Base-by-base conservation (phyloP, 2,888 invertebrate species). In the Trachelus stipa region DNA sequence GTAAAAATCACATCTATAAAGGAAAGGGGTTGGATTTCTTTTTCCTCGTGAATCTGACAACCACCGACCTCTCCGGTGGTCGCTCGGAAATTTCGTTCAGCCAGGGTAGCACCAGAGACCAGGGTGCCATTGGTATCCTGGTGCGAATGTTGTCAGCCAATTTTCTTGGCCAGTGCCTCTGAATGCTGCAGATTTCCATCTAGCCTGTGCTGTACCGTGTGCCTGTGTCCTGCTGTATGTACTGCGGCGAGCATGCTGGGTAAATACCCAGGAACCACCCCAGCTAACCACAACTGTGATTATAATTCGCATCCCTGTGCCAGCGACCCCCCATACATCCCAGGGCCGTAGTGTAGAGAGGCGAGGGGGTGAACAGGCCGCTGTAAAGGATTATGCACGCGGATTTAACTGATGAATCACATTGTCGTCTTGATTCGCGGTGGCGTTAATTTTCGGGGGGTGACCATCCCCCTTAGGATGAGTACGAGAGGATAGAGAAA, bases 361-460 rank as follows among this genome's bases (percentile, higher is more conserved):
- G 81, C 81, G 76, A 31, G 75, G 77, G 83, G 83, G 85, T 77
- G 81, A 86, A 86, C 88, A 87, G 84, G 84, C 88, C 85, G 87
- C 89, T 90, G 89, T 89, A 91, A 91, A 91, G 91, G 91, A 91
- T 91, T 91, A 91, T 90, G 90, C 88, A 91, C 91, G 91, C 91
- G 91, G 91, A 91, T 91, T 91, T 91, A 91, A 91, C 91, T 91
- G 91, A 91, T 91, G 91, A 91, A 91, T 91, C 91, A 91, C 91
- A 91, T 91, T 91, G 91, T 91, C 91, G 90, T 91, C 91, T 91
- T 91, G 91, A 91, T 91, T 91, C 90, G 90, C 89, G 89, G 86
- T 88, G 91, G 90, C 91, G 91, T 91, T 91, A 91, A 91, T 91
- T 91, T 91, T 90, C 89, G 73, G 73, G 78, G 78, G 83, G 79